Evolutionary conservation across 2,888 invertebrate genomes (phyloP), one percentile per base, ranked within the genome.

Genomic region (Drosophila emarginata): DNA sequence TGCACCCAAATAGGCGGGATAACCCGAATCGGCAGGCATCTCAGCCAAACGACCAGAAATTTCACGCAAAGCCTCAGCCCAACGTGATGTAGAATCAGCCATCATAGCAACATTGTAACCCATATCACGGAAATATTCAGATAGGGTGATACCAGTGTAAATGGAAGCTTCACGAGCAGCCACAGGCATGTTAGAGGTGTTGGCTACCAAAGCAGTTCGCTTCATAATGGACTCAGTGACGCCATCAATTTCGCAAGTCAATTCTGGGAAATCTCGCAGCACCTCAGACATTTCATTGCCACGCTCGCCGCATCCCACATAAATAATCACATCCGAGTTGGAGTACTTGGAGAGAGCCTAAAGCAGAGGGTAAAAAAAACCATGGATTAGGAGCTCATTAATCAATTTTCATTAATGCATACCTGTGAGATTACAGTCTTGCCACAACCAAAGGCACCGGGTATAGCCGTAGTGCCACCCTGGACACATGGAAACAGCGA

Each of bases 41-140:
- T 99, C 99, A 90, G 99, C 99, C 91, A 99, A 94, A 92, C 99
- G 91, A 39, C 91, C 91, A 0, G 99, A 99, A 93, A 99, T 99
- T 95, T 99, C 99, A 93, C 99, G 95, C 92, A 99, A 94, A 74
- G 99, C 99, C 92, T 99, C 99, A 62, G 99, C 99, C 99, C 99
- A 99, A 93, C 99, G 97, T 3, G 99, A 99, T 6, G 99, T 99
- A 4, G 99, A 99, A 93, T 99, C 99, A 51, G 99, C 99, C 99
- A 99, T 99, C 99, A 99, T 99, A 78, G 99, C 98, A 59, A 99
- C 99, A 92, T 99, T 97, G 94, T 98, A 98, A 89, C 99, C 99
- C 99, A 99, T 99, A 92, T 97, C 97, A 79, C 97, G 95, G 96
- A 99, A 99, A 93, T 99, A 99, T 93, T 99, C 99, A 12, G 99